These are phyloP conservation scores for Odontocolon sp. DNA, from an alignment of 2,888 invertebrate genomes.

Conservation along the genomic window DNA sequence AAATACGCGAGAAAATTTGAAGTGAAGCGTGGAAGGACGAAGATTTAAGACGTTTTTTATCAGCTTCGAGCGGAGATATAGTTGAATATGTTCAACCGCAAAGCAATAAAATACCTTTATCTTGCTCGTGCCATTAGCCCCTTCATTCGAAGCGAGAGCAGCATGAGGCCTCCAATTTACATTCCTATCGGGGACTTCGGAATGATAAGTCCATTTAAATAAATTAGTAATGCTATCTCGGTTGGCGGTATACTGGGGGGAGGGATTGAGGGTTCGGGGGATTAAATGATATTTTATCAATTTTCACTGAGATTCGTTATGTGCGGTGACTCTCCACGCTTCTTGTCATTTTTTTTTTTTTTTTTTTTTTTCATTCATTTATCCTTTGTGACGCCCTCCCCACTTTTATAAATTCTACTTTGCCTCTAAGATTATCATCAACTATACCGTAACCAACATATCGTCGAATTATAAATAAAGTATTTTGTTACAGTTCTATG, in stretches of 20 bases:
- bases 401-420: background rate
- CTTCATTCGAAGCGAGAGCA: constrained; percentile 73
- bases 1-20: no score
- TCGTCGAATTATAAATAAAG: constrained; percentile 3
- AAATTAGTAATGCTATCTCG: constrained; percentile 80
- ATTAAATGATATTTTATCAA: constrained; percentile 80
- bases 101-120: constrained; percentile 80
- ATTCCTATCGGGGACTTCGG: constrained; percentile 80
- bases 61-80: constrained; percentile 33
- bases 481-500: background rate
- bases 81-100: constrained; percentile 68
- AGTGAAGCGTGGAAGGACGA: no score
- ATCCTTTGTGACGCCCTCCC: background rate
- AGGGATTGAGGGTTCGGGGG: constrained; percentile 61
- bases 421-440: background rate
- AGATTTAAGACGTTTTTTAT: no score
- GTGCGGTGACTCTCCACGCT: constrained; percentile 68
- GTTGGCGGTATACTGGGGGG: constrained; percentile 56
- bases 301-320: constrained; percentile 79
- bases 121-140: constrained; percentile 79
- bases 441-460: background rate
- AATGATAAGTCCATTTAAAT: constrained; percentile 81
- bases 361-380: constrained; percentile 16
- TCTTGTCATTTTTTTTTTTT: no score
- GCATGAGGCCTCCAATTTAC: constrained; percentile 76